phyloP scores from a whole-genome alignment of 1,140 invertebrate genomes.

The Drosophila lacteicornis region DNA sequence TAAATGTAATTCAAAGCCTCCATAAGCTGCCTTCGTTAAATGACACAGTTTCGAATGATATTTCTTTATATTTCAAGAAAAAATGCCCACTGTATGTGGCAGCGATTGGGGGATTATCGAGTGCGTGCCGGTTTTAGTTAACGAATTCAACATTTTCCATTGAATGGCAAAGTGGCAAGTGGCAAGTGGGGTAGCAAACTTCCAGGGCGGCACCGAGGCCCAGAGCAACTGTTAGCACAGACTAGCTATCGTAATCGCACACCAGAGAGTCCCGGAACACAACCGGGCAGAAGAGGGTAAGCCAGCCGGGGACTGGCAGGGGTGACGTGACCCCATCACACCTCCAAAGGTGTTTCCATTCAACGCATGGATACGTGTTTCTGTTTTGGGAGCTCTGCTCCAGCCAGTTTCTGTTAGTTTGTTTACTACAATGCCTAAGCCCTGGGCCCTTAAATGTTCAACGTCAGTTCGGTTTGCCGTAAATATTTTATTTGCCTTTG shows the following conservation, averaged over 20 bases:
- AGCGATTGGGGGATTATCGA: conserved; percentile 44
- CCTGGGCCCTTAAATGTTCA: background rate
- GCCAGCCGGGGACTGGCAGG: background rate
- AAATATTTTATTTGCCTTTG: background rate
- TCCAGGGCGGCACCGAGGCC: conserved; percentile 19
- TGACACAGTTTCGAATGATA: too few species aligned
- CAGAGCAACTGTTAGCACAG: conserved; percentile 53
- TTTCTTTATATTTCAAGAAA: background rate
- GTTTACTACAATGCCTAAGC: conserved; percentile 1
- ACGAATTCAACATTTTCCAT: conserved; percentile 38
- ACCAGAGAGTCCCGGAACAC: conserved; percentile 27
- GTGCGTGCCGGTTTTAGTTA: conserved; percentile 51
- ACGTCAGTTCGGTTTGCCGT: background rate
- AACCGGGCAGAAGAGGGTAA: conserved; percentile 4
- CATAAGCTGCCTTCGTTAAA: too few species aligned
- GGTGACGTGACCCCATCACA: background rate
- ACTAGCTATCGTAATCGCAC: conserved; percentile 42
- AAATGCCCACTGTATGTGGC: conserved; percentile 12
- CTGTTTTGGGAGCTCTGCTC: background rate
- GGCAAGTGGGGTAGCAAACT: conserved; percentile 12
- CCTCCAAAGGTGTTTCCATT: conserved; percentile 4
- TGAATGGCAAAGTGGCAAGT: conserved; percentile 39
- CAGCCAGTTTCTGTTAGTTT: conserved; percentile 15
- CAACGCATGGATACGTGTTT: conserved; percentile 24
- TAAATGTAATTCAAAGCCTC: too few species aligned